These are phyloP conservation scores for Siderastrea radians DNA, from an alignment of 92 coral and sea anemone genomes.

Conservation along the genomic window DNA sequence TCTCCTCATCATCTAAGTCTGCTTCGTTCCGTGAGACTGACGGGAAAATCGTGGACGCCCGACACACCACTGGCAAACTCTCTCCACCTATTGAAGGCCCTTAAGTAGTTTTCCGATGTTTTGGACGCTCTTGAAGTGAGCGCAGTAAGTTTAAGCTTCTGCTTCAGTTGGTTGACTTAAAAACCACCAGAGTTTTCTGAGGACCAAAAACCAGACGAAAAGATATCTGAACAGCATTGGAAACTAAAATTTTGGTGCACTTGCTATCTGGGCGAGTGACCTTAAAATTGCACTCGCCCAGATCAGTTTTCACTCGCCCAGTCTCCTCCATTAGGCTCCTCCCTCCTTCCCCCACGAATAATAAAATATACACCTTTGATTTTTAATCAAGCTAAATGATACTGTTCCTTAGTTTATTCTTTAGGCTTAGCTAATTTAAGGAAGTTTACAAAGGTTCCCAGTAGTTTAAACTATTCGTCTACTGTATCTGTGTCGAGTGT, in stretches of 20 bases:
- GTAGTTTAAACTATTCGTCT: neutral
- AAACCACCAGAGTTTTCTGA: too few relatives aligned
- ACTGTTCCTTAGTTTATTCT: neutral
- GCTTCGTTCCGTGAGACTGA: neutral
- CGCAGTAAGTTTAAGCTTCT: too few relatives aligned
- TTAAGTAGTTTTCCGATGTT: too few relatives aligned
- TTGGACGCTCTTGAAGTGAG: too few relatives aligned
- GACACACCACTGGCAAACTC: too few relatives aligned
- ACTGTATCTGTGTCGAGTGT: neutral
- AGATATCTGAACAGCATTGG: too few relatives aligned
- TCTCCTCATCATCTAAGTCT: conserved; percentile 4
- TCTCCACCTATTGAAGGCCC: too few relatives aligned
- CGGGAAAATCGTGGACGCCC: too few relatives aligned
- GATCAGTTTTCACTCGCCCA: conserved; percentile 15
- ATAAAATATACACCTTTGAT: neutral
- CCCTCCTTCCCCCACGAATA: conserved; percentile 1
- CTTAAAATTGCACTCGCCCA: neutral
- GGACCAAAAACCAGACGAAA: too few relatives aligned
- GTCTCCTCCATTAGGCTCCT: neutral
- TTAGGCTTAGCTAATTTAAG: neutral
- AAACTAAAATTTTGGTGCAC: too few relatives aligned
- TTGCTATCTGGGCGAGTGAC: neutral
- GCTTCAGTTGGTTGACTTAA: too few relatives aligned
- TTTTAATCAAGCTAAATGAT: neutral
- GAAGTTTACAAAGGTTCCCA: neutral